Base-by-base conservation (phyloP, 2,113 vertebrate species). In the Labeo catla region DNA sequence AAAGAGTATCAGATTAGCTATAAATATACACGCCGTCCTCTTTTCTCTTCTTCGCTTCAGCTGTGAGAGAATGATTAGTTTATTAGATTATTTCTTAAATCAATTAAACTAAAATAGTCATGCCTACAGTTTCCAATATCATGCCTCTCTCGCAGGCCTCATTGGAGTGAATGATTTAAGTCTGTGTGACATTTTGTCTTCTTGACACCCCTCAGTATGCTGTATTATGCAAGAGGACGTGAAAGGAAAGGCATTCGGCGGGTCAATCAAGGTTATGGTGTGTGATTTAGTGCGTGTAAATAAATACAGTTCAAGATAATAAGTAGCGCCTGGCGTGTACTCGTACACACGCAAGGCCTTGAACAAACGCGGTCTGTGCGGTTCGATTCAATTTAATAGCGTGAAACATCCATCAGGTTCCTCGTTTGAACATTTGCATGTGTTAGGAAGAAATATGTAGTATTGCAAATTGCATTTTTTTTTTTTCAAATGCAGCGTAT, bases 21-120 rank as follows among this genome's bases (percentile, higher is more conserved):
- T 86, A 77, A 86, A 78, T 78, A 61, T 72, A 85, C 23, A 47
- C 36, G 28, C 49, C 15, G 59, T 6, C 12, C 57, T 85, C 59
- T 77, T 66, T 63, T 84, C 28, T 81, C 43, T 54, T 8, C 45
- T 54, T 54, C 4, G 47, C 47, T 61, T 81, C 85, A 82, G 45
- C 78, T 81, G 85, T 49, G 49, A 68, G 23, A 13, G 34, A 76
- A 76, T 49, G 63, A 84, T 72, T 43, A 63, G 66, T 54, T 84
- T 85, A 85, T 85, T 81, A 65, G 66, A 63, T 80, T 81, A 79
- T 73, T 81, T 87, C 36, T 57, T 87, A 81, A 84, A 87, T 81
- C 65, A 84, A 63, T 74, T 84, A 81, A 72, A 81, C 76, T 21
- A 68, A 76, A 87, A 84, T 84, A 87, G 84, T 39, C 19, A 0